phyloP scores from a whole-genome alignment of 2,113 vertebrate species.

The Nematolebias whitei region DNA sequence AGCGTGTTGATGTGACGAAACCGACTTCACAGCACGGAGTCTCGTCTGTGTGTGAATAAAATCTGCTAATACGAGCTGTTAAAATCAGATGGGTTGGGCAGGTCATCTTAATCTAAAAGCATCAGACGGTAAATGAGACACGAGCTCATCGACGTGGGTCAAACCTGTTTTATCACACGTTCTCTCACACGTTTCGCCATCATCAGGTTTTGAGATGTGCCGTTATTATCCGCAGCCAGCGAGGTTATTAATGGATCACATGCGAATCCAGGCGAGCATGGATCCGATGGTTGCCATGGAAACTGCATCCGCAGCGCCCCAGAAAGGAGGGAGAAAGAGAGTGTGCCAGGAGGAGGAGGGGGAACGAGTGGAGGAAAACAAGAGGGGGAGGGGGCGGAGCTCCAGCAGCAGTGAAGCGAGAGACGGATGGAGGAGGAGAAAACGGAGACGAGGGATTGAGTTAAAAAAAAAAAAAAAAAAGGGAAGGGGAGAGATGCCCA shows the following conservation, averaged over 20 bases:
- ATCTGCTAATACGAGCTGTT: too few species aligned
- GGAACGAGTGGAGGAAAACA: conserved; percentile 34
- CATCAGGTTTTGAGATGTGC: conserved; percentile 21
- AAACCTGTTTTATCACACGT: background rate
- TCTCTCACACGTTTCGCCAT: background rate
- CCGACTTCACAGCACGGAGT: conserved; percentile 39
- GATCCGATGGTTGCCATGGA: conserved; percentile 81
- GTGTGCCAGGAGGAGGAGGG: background rate
- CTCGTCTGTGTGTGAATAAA: background rate
- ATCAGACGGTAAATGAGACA: too few species aligned
- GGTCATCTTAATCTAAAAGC: too few species aligned
- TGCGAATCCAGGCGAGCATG: conserved; percentile 72
- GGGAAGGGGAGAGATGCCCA: conserved; percentile 47
- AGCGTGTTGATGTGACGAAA: too few species aligned
- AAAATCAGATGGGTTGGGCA: too few species aligned
- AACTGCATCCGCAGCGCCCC: conserved; percentile 82
- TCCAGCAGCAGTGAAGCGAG: conserved; percentile 23
- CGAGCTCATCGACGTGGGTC: too few species aligned
- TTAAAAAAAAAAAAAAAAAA: conserved; percentile 20
- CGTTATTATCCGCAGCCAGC: conserved; percentile 71
- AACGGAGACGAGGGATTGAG: conserved; percentile 45
- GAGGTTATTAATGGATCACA: conserved; percentile 77
- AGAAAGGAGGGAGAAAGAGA: conserved; percentile 45
- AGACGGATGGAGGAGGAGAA: conserved; percentile 57
- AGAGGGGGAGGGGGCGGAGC: conserved; percentile 24